Conservation (phyloP, 2,113 vertebrate species). For the Planiliza haematocheilus region DNA sequence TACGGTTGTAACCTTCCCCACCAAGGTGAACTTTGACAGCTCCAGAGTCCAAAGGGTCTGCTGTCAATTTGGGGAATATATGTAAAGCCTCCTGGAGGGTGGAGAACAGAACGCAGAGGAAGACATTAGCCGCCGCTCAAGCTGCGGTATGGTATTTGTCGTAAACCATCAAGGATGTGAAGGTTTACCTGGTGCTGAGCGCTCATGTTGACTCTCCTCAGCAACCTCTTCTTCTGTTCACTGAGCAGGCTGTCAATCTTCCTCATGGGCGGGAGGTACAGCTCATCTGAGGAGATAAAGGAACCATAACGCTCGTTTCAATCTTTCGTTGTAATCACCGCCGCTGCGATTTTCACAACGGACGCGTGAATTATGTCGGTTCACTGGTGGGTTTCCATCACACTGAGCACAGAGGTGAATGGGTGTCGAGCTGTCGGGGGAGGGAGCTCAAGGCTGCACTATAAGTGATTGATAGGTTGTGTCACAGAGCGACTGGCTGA, state of each 20-base stretch:
- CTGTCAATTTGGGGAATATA: constrained; percentile 86
- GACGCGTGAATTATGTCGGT: no score
- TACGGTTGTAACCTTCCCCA: constrained; percentile 90
- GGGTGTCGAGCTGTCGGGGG: no score
- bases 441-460: no score
- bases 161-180: not conserved
- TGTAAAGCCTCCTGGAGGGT: constrained; percentile 84
- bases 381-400: not conserved
- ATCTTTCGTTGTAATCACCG: no score
- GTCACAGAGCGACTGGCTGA: no score
- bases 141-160: not conserved
- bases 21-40: constrained; percentile 84
- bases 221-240: constrained; percentile 87
- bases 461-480: no score
- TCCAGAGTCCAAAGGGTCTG: constrained; percentile 81
- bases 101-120: not conserved
- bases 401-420: no score
- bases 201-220: constrained; percentile 85
- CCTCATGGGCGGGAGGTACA: constrained; percentile 90
- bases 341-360: no score
- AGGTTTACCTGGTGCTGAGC: constrained; percentile 84
- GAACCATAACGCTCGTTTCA: not conserved
- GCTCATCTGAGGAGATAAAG: constrained; percentile 79
- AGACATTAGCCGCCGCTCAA: no score
- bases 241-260: constrained; percentile 89